A percentile compares a stretch with the other conserved stretches of the same genome.
These are phyloP conservation scores for Alligator mississippiensis DNA, from an alignment of 2,113 vertebrate genomes.

Conservation along the genomic window DNA sequence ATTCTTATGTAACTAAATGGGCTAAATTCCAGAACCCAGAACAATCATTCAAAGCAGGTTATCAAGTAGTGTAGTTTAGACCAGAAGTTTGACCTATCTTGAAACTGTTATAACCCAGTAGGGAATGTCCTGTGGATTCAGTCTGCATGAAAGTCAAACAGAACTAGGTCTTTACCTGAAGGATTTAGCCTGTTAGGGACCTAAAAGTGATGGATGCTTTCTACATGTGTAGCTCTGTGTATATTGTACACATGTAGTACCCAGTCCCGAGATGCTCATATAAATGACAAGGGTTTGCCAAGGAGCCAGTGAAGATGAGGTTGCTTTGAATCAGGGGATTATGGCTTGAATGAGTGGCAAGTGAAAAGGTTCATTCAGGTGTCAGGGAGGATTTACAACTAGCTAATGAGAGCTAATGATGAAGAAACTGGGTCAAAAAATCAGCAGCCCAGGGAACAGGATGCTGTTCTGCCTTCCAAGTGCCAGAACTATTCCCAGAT, in stretches of 20 bases:
- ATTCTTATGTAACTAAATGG: background rate
- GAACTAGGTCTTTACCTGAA: background rate
- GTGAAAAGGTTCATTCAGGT: constrained; percentile 26
- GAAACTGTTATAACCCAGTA: background rate
- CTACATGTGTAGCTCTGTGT: rapidly evolving
- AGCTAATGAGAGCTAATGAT: background rate
- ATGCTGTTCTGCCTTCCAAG: background rate
- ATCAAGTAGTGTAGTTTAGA: background rate
- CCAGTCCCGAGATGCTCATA: background rate
- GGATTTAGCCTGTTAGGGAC: background rate
- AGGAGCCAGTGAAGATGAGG: background rate
- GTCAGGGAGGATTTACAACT: constrained; percentile 11
- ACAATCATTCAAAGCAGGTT: background rate
- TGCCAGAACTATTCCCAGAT: background rate
- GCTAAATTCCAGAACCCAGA: background rate
- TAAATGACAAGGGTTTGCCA: background rate
- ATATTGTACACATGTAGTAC: background rate
- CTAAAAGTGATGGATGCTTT: background rate
- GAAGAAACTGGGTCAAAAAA: constrained; percentile 46
- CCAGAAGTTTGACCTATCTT: background rate
- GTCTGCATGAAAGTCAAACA: rapidly evolving
- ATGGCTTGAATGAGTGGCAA: constrained; percentile 23
- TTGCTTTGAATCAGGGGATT: background rate
- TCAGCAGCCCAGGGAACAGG: background rate
- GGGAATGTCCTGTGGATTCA: background rate